Base-by-base conservation (phyloP, 92 coral and sea anemone species). In the Actinernus sp. region DNA sequence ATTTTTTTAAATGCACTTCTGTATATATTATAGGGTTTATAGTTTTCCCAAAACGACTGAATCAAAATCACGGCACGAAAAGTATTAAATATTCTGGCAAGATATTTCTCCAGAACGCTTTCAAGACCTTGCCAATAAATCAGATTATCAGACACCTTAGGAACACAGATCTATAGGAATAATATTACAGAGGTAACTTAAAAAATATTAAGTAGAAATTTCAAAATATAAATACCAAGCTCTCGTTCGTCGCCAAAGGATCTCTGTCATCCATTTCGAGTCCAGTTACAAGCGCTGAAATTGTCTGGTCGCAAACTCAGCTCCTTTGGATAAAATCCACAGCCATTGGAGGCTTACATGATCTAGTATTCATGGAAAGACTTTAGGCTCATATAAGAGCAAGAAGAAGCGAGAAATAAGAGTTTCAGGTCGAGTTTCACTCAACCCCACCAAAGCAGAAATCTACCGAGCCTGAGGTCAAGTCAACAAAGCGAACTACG, bases 151-250 rank as follows among this genome's bases (percentile, higher is more conserved):
- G 1, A 16, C 12, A 25, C 30, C 26, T 13, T 26, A 13, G 4
- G 7, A 51, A 2, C 58, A 22, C 26, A 16, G 30, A 51, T 22
- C 4, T 40, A 37, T 16, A 21, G 30, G 27, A 66, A 55, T 38
- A 14, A 55, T 40, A 7, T 20, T 3, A 33, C 44, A 78, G 22
- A 32, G 26, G 28, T 41, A 49, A 37, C 22, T 23, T 12, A 39
- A 39, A 67, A 51, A 41, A 55, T n/a, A n/a, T n/a, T n/a, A n/a
- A n/a, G n/a, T n/a, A n/a, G n/a, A n/a, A n/a, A n/a, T n/a, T n/a
- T n/a, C n/a, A n/a, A n/a, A n/a, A n/a, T 37, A 58, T 81, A 90
- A 81, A 90, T 90, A 90, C 97, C 97, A 90, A 55, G 81, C 81
- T 85, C 52, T 90, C 97, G 89, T 90, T 81, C 22, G 86, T 68